These are phyloP conservation scores for Phyllotis vaccarum DNA, from an alignment of 2,797 vertebrate species.

Conservation along the genomic window DNA sequence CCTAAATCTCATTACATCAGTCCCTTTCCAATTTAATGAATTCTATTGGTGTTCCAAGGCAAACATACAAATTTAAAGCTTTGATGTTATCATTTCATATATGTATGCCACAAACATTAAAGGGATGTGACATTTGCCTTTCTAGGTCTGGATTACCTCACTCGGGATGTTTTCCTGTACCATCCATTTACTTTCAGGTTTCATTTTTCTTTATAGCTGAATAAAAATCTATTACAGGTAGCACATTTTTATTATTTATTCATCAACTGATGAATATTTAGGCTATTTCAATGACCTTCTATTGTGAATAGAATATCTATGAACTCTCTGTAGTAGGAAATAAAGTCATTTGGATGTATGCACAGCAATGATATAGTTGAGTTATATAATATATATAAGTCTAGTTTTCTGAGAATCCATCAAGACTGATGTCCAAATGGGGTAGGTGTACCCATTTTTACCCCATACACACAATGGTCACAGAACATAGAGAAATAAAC, in stretches of 20 bases:
- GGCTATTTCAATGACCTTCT: neutral
- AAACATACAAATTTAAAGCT: neutral
- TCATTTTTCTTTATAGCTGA: neutral
- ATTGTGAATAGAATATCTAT: neutral
- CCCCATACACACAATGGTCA: neutral
- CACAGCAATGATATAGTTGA: neutral
- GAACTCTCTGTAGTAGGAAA: neutral
- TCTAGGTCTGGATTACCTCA: neutral
- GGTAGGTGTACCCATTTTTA: neutral
- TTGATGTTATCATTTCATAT: neutral
- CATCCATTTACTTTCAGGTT: neutral
- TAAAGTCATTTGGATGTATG: neutral
- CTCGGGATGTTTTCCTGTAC: neutral
- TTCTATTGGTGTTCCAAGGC: neutral
- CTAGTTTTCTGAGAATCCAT: neutral
- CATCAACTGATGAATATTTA: neutral
- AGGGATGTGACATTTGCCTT: neutral
- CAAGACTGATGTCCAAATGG: neutral
- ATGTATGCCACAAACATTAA: too few species aligned
- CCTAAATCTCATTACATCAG: too few species aligned
- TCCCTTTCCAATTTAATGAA: neutral
- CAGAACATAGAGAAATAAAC: neutral
- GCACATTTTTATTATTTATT: neutral
- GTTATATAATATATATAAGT: neutral
- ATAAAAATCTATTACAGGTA: neutral